Conservation (phyloP, 92 coral and sea anemone genomes). For the Palythoa caribaeorum region DNA sequence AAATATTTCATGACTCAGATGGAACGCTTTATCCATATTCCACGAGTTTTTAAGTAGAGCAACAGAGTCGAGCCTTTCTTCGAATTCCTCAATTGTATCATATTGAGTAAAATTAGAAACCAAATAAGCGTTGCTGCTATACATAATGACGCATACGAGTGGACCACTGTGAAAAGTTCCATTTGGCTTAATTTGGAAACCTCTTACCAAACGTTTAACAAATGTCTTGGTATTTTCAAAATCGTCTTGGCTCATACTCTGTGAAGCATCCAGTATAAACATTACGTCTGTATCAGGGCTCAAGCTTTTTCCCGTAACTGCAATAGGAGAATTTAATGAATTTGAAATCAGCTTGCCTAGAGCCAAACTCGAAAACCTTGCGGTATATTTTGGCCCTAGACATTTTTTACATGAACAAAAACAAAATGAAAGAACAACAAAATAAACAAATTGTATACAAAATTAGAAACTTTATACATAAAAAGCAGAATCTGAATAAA, state of each 20-base stretch:
- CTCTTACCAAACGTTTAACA: conserved; percentile 58
- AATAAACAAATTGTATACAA: too few relatives aligned
- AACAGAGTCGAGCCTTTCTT: conserved; percentile 2
- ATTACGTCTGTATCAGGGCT: conserved; percentile 59
- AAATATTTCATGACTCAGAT: conserved; percentile 1
- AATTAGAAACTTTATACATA: too few relatives aligned
- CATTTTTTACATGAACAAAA: too few relatives aligned
- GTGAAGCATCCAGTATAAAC: conserved; percentile 76
- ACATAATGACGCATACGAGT: conserved; percentile 70
- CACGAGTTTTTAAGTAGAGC: conserved; percentile 13
- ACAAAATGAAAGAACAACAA: too few relatives aligned
- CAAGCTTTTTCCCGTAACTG: neutral
- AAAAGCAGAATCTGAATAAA: too few relatives aligned
- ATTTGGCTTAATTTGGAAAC: conserved; percentile 58
- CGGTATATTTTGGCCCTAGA: too few relatives aligned
- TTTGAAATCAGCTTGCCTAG: too few relatives aligned
- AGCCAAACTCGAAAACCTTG: too few relatives aligned
- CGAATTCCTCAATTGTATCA: conserved; percentile 28
- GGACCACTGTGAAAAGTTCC: conserved; percentile 38
- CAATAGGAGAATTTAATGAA: too few relatives aligned
- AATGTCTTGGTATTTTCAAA: conserved; percentile 63
- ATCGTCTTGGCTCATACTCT: conserved; percentile 50
- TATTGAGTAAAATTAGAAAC: conserved; percentile 12
- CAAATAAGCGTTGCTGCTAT: conserved; percentile 62
- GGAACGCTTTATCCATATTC: conserved; percentile 19